Evolutionary conservation across 2,888 invertebrate species (phyloP), one percentile per base, ranked within the genome.

Genomic region (Cotesia congregata): DNA sequence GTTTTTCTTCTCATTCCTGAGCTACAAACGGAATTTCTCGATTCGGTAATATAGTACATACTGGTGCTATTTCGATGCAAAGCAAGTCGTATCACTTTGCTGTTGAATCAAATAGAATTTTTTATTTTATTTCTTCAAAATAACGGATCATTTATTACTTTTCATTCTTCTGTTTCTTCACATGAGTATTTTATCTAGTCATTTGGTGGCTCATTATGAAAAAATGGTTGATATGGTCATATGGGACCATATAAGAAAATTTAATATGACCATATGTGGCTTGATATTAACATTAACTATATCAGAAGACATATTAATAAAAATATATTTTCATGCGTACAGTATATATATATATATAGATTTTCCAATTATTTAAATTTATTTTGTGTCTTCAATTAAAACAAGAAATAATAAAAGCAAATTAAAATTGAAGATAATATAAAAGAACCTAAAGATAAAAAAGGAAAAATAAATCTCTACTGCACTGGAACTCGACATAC

Each of bases 51-150:
- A 30, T 80, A 65, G 9, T 65, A 81, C 80, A 81, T 79, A 80
- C 78, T 77, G 74, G 61, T 50, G 77, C 81, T 82, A 83, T 85
- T 85, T 82, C 83, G 83, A 85, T 84, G 86, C 85, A 85, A 86
- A 85, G 77, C 82, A 81, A 79, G 82, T 81, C 83, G 84, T 85
- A 85, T 85, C 85, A 80, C 83, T 86, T 85, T 83, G 80, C 82
- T 71, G 12, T 78, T 71, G 67, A 61, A 68, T 75, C 76, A 73
- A 79, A 78, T 78, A 67, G 72, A 74, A 78, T 75, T 67, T 72
- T 72, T 78, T 72, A 71, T 69, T 75, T 65, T 67, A 30, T 30
- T 30, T 30, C 17, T 65, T 75, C 7, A 62, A 62, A 61, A 12
- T 39, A 40, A 59, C 64, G 41, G 69, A 77, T 77, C 76, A 77